Evolutionary conservation across 2,888 invertebrate genomes (phyloP).

Genomic region (Brenthis daphne): DNA sequence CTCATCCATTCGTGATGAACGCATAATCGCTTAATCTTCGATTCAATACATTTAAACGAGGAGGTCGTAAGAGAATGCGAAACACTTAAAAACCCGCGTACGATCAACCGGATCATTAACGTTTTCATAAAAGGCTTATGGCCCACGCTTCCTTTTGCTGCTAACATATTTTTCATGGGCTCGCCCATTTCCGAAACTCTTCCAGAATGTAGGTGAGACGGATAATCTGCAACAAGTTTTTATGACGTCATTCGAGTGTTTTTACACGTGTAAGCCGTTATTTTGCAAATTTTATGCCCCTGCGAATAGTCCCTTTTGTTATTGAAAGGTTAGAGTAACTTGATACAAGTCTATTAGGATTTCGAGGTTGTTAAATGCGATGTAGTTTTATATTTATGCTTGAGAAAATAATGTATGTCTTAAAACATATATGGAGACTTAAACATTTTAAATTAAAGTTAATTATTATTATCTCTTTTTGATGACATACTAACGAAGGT

Average conservation of each 20-base stretch:
- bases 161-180: slow-evolving; percentile 72
- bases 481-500: no score
- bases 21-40: slow-evolving; percentile 46
- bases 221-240: slow-evolving; percentile 46
- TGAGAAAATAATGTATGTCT: no score
- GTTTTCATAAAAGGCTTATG: slow-evolving; percentile 77
- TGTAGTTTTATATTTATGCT: not conserved
- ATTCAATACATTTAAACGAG: slow-evolving; percentile 45
- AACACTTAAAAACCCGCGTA: slow-evolving; percentile 58
- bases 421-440: no score
- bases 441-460: no score
- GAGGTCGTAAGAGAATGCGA: slow-evolving; percentile 53
- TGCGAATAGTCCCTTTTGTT: slow-evolving; percentile 34
- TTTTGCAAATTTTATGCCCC: slow-evolving; percentile 39
- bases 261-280: slow-evolving; percentile 41
- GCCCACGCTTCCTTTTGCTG: slow-evolving; percentile 64
- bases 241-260: slow-evolving; percentile 41
- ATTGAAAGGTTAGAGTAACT: slow-evolving; percentile 33
- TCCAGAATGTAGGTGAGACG: slow-evolving; percentile 53
- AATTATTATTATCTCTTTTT: no score
- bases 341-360: slow-evolving; percentile 25
- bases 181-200: slow-evolving; percentile 67
- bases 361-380: slow-evolving; percentile 7
- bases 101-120: slow-evolving; percentile 73
- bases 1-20: slow-evolving; percentile 21